Evolutionary conservation across 2,797 vertebrate genomes (phyloP).

Genomic region (Acanthiza pusilla): DNA sequence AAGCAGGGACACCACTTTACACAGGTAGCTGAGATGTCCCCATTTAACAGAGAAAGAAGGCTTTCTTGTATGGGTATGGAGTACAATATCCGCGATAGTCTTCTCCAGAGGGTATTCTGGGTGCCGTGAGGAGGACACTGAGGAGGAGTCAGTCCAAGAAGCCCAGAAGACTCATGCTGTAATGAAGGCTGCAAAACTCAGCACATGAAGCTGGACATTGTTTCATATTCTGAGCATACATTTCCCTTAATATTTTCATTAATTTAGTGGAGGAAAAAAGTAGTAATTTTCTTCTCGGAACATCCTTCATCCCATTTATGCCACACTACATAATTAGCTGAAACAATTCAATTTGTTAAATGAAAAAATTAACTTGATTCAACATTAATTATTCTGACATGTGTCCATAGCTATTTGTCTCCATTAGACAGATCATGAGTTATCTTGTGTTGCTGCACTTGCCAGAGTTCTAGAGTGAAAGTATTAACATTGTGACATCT

Average conservation of each 20-base stretch:
- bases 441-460: neutral
- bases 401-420: neutral
- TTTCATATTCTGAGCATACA: neutral
- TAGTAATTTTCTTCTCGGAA: neutral
- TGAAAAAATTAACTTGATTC: constrained; percentile 20
- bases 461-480: neutral
- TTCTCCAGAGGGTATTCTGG: neutral
- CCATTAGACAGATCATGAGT: neutral
- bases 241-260: neutral
- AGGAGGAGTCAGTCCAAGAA: neutral
- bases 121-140: neutral
- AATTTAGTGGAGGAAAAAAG: neutral
- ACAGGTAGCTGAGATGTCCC: neutral
- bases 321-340: neutral
- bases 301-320: neutral
- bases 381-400: constrained; percentile 7
- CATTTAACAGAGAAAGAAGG: neutral
- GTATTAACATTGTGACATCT: neutral
- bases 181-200: neutral
- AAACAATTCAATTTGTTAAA: constrained; percentile 44
- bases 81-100: neutral
- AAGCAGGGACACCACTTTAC: neutral
- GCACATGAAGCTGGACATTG: neutral
- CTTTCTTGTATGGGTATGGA: neutral
- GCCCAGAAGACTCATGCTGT: neutral